Conservation (phyloP, 1,140 invertebrate species). For the Tenebrio molitor region DNA sequence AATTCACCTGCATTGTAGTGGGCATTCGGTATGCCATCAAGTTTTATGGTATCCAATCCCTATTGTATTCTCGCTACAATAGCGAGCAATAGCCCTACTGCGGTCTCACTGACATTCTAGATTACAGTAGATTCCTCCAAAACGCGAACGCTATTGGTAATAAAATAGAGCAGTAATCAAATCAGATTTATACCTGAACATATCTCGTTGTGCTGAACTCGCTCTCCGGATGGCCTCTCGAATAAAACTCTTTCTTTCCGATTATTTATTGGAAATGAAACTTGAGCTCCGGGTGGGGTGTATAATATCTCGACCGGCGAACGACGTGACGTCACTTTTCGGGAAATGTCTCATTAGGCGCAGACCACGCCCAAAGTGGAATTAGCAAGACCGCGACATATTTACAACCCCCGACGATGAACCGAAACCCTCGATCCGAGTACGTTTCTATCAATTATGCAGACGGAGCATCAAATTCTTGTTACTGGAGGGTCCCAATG, state of each 20-base stretch:
- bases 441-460: constrained; percentile 1
- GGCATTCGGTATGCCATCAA: constrained; percentile 50
- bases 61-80: constrained; percentile 49
- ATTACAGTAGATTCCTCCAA: constrained; percentile 45
- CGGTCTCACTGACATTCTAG: constrained; percentile 51
- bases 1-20: constrained; percentile 49
- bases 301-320: constrained; percentile 25
- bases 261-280: constrained; percentile 49
- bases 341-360: constrained; percentile 10
- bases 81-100: constrained; percentile 49
- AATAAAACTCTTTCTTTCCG: constrained; percentile 45
- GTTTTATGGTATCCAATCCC: constrained; percentile 53
- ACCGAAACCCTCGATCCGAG: too few relatives aligned
- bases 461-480: constrained; percentile 3
- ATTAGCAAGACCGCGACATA: constrained; percentile 8
- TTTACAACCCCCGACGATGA: neutral
- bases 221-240: constrained; percentile 34
- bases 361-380: neutral
- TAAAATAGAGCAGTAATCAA: constrained; percentile 52
- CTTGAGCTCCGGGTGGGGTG: constrained; percentile 5
- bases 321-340: constrained; percentile 15
- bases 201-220: constrained; percentile 44
- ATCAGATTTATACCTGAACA: constrained; percentile 52
- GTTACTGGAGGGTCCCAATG: constrained; percentile 8
- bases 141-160: constrained; percentile 49